phyloP scores from a whole-genome alignment of 1,140 invertebrate genomes.

The Oryctes rhinoceros region DNA sequence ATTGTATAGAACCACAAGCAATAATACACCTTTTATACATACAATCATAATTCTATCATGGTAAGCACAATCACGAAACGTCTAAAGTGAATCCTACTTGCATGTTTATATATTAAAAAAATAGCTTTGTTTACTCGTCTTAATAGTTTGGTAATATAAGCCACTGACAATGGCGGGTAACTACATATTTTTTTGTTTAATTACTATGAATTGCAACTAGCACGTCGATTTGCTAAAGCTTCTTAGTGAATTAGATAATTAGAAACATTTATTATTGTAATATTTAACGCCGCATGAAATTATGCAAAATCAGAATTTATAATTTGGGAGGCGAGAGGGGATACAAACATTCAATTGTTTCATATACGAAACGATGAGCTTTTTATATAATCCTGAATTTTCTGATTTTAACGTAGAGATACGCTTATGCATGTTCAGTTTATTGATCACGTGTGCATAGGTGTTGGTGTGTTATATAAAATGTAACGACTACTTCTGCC shows the following conservation, averaged over 20 bases:
- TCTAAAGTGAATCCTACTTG: not conserved
- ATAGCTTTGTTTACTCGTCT: not conserved
- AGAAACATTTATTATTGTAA: not conserved
- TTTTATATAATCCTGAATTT: not conserved
- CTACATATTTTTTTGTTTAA: constrained; percentile 16
- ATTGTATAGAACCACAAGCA: constrained; percentile 26
- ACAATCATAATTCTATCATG: constrained; percentile 23
- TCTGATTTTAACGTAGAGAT: not conserved
- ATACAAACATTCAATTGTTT: too few species aligned
- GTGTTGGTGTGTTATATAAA: not conserved
- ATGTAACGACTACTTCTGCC: too few species aligned
- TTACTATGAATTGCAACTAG: not conserved
- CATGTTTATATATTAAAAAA: constrained; percentile 1
- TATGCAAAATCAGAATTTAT: not conserved
- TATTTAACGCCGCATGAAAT: not conserved
- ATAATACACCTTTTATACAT: constrained; percentile 24
- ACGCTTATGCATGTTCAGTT: not conserved
- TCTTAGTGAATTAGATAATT: not conserved
- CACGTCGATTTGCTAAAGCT: not conserved
- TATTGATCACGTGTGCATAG: not conserved
- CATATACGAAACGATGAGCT: not conserved
- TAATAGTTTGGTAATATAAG: constrained; percentile 6
- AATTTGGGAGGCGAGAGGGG: too few species aligned
- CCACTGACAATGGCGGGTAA: constrained; percentile 36
- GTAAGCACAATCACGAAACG: not conserved